A percentile compares a stretch with the other conserved stretches of the same genome.
Conservation (phyloP, 2,113 vertebrate species). For the Condylura cristata region DNA sequence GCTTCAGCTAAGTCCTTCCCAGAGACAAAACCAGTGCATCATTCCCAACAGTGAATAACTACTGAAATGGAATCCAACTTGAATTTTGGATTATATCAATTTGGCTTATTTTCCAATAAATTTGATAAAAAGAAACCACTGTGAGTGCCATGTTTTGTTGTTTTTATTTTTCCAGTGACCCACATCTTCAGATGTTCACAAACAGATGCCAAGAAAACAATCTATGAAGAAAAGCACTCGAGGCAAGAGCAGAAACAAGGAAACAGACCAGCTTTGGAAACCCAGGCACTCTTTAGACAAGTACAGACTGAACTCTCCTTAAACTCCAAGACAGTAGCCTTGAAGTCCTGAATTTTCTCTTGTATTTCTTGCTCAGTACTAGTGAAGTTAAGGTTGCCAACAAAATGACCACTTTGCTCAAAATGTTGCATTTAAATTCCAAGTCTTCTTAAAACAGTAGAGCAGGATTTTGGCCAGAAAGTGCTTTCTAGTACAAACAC, state of each 20-base stretch:
- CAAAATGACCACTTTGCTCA: constrained; percentile 76
- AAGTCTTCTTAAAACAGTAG: constrained; percentile 70
- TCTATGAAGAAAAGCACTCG: constrained; percentile 1
- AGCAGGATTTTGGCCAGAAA: constrained; percentile 81
- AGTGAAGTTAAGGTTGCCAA: constrained; percentile 65
- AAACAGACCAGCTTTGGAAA: constrained; percentile 43
- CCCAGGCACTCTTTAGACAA: constrained; percentile 35
- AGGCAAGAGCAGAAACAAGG: background rate
- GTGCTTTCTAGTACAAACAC: constrained; percentile 84
- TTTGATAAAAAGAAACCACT: constrained; percentile 35
- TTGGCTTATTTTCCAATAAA: constrained; percentile 63
- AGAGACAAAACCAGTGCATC: constrained; percentile 51
- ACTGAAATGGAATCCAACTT: constrained; percentile 37
- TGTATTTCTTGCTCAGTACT: constrained; percentile 61
- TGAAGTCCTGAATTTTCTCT: constrained; percentile 35
- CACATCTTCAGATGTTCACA: constrained; percentile 1
- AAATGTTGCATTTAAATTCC: constrained; percentile 74
- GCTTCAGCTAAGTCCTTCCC: background rate
- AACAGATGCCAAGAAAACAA: constrained; percentile 48
- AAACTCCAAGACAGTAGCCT: constrained; percentile 67
- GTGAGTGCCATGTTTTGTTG: background rate
- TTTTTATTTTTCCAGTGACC: background rate
- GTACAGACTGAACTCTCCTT: constrained; percentile 44
- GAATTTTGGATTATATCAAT: constrained; percentile 64
- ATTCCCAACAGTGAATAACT: constrained; percentile 28